These are phyloP conservation scores for Karalla daura DNA, from an alignment of 2,797 vertebrate genomes.

Conservation along the genomic window DNA sequence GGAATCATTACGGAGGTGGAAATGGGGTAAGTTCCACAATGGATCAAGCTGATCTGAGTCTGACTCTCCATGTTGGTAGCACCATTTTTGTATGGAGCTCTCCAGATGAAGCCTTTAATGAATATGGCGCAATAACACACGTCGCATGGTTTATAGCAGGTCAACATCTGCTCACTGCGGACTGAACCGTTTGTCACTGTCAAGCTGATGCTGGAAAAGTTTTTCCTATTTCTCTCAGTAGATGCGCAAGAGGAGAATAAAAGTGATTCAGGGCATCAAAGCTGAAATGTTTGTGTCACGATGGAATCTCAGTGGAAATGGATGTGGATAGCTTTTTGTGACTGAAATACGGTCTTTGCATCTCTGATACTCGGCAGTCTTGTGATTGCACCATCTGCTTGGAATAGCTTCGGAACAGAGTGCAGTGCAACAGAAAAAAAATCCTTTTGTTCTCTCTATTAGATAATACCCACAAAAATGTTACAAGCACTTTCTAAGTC, in stretches of 20 bases:
- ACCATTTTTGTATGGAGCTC: too few species aligned
- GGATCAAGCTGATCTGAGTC: too few species aligned
- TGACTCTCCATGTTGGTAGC: too few species aligned
- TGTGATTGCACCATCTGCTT: conserved; percentile 16
- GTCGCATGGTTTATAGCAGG: not conserved
- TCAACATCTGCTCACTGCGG: not conserved
- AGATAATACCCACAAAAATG: conserved; percentile 9
- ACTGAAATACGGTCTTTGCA: conserved; percentile 19
- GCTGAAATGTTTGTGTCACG: conserved; percentile 5
- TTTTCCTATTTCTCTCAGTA: not conserved
- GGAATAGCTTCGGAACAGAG: not conserved
- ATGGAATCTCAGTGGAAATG: not conserved
- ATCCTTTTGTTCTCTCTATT: conserved; percentile 2
- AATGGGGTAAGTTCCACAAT: too few species aligned
- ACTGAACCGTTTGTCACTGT: not conserved
- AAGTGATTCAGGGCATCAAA: not conserved
- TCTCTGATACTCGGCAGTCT: conserved; percentile 14
- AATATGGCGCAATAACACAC: not conserved
- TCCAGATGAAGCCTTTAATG: too few species aligned
- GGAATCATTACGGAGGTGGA: too few species aligned
- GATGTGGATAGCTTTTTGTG: conserved; percentile 6
- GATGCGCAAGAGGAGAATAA: not conserved
- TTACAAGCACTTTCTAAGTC: conserved; percentile 10
- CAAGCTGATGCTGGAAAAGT: not conserved
- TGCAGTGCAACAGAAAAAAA: not conserved